Evolutionary conservation across 2,113 vertebrate genomes (phyloP).

Genomic region (Marmota flaviventris): DNA sequence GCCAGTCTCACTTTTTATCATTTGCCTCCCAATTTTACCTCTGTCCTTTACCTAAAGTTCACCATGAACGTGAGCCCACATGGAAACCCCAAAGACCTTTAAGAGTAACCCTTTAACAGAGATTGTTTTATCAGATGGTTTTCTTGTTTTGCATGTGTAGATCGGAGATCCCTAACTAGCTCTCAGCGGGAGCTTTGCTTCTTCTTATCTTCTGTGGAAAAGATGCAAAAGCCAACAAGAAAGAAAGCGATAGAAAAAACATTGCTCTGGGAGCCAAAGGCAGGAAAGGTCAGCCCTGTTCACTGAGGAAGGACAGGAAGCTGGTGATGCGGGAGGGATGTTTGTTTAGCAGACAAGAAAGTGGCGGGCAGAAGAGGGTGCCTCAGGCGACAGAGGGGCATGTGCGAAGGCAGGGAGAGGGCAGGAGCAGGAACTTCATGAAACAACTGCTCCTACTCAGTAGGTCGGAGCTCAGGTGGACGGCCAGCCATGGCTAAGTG

Average conservation of each 20-base stretch:
- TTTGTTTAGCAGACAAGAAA: not conserved
- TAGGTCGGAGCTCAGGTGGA: no score
- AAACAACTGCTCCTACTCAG: not conserved
- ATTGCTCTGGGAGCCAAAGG: not conserved
- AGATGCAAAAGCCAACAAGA: not conserved
- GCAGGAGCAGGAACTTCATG: not conserved
- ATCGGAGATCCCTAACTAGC: not conserved
- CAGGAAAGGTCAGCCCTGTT: not conserved
- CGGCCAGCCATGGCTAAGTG: not conserved
- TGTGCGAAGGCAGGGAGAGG: not conserved
- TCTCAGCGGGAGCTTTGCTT: not conserved
- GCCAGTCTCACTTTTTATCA: not conserved
- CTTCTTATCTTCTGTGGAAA: not conserved
- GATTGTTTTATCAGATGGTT: not conserved
- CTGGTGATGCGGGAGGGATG: not conserved
- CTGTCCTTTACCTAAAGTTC: not conserved
- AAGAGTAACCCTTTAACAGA: not conserved
- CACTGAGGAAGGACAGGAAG: not conserved
- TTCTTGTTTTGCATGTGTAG: not conserved
- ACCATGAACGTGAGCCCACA: not conserved
- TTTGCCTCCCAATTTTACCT: not conserved
- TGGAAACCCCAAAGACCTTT: no score
- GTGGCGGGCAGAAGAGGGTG: not conserved
- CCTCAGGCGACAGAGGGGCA: accelerated
- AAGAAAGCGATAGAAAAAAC: not conserved